Conservation (phyloP, 1,140 invertebrate genomes). For the Melitaea cinxia region DNA sequence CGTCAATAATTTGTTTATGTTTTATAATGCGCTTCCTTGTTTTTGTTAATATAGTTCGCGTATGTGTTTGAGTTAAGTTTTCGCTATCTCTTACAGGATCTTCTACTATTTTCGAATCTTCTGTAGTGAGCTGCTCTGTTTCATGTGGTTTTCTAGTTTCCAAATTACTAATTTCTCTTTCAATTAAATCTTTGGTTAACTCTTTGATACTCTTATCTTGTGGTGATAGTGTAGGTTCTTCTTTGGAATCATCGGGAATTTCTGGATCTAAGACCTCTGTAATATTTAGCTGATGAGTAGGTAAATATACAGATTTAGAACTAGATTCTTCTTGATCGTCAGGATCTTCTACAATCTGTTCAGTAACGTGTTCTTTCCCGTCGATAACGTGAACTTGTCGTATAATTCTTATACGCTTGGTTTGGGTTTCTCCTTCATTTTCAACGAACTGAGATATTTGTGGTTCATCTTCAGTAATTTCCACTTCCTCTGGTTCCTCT, state of each 20-base stretch:
- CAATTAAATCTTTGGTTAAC: conserved; percentile 12
- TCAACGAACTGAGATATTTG: conserved; percentile 50
- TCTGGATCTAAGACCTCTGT: background rate
- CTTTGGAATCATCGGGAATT: background rate
- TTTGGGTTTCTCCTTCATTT: conserved; percentile 64
- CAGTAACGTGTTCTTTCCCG: conserved; percentile 87
- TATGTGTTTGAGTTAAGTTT: background rate
- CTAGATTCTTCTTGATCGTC: background rate
- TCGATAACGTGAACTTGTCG: conserved; percentile 88
- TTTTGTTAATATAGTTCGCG: conserved; percentile 58
- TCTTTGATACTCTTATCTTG: background rate
- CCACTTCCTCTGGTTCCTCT: conserved; percentile 86
- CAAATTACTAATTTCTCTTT: conserved; percentile 1
- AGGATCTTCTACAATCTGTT: conserved; percentile 71
- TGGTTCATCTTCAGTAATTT: conserved; percentile 67
- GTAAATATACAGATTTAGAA: background rate
- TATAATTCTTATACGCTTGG: conserved; percentile 84
- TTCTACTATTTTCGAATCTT: background rate
- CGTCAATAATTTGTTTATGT: conserved; percentile 70
- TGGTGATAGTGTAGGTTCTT: conserved; percentile 47
- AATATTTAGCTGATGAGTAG: background rate
- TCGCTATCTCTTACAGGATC: background rate
- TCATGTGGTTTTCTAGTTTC: background rate
- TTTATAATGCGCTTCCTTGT: conserved; percentile 84
- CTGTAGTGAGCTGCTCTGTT: conserved; percentile 9